Evolutionary conservation across 2,113 vertebrate genomes (phyloP), one percentile per base, ranked within the genome.

Genomic region (Corydoras maculifer): DNA sequence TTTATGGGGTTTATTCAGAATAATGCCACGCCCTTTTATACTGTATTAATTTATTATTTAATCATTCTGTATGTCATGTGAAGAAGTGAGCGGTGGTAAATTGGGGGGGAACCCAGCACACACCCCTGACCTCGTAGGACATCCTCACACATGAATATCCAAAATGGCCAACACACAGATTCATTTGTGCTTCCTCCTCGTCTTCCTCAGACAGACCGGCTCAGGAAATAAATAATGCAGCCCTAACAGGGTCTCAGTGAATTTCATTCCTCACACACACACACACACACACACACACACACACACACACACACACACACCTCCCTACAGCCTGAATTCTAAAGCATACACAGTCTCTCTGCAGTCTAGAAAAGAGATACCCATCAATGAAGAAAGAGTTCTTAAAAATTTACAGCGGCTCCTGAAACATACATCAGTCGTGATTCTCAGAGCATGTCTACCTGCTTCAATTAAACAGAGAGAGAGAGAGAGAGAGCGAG

Each of bases 401-500:
- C 78, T 81, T 75, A 79, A 84, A 81, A 73, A 81, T 79, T 83
- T 75, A 79, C 69, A 75, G 18, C 71, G 75, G 75, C 65, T 78
- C 70, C 78, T 83, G 77, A 81, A 75, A 77, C 79, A 77, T 76
- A 83, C 82, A 86, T 84, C 81, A 81, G 77, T 65, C 74, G 78
- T 78, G 75, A 68, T 81, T 78, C 84, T 83, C 76, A 68, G 75
- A 74, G 68, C 60, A 65, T 65, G 79, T 82, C 81, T 81, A 78
- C 66, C 82, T 25, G 18, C 18, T 86, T 82, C 83, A 85, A 86
- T 88, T 87, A 86, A 85, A 87, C 69, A 81, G 3, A 68, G 81
- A 86, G 81, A 83, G 84, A 84, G 54, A 43, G 30, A 63, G 58
- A 86, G 81, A 83, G 84, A 84, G 54, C 29, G 30, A 63, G 58